Evolutionary conservation across 2,888 invertebrate species (phyloP).

Genomic region (Embidobia sp.): DNA sequence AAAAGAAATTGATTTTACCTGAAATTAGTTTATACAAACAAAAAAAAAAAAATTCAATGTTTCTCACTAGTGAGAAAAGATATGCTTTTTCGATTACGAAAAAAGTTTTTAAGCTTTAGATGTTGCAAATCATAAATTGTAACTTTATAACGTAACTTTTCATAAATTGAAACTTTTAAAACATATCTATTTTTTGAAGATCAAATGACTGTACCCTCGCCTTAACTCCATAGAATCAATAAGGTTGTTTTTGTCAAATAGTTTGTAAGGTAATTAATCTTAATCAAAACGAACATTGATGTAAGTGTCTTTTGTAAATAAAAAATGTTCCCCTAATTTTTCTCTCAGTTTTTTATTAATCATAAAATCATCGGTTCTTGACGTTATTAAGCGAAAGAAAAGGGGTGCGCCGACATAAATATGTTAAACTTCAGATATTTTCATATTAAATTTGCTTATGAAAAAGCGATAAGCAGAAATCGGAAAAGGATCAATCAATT

Average conservation of each 20-base stretch:
- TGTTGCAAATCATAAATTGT: no score
- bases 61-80: no score
- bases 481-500: conserved; percentile 42
- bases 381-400: conserved; percentile 14
- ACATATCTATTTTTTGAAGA: no score
- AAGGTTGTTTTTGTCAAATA: conserved; percentile 9
- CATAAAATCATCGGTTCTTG: conserved; percentile 4
- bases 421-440: conserved; percentile 34
- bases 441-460: conserved; percentile 28
- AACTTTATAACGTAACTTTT: no score
- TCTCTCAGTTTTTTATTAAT: conserved; percentile 4
- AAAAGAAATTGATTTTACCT: no score
- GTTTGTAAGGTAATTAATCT: conserved; percentile 2
- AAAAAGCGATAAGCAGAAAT: conserved; percentile 32
- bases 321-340: conserved; percentile 7
- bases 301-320: conserved; percentile 45
- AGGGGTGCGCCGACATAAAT: conserved; percentile 11
- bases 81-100: no score
- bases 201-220: no score
- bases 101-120: no score
- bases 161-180: no score
- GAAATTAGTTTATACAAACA: no score
- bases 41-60: no score
- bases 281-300: conserved; percentile 2
- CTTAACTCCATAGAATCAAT: no score